Base-by-base conservation (phyloP, 2,797 vertebrate genomes). In the Siniperca undulata region DNA sequence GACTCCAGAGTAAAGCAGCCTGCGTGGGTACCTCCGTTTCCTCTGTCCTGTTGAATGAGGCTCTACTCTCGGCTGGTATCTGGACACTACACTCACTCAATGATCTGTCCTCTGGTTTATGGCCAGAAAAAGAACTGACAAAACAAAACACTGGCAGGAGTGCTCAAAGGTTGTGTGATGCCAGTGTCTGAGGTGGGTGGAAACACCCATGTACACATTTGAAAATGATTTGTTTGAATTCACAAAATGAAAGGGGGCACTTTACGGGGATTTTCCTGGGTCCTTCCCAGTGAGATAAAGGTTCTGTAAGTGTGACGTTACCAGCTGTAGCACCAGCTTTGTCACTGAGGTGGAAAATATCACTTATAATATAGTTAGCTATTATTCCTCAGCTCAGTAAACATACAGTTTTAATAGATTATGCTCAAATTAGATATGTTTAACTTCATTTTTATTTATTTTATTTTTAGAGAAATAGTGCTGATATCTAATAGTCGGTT, bases 91-190 rank as follows among this genome's bases (percentile, higher is more conserved):
- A 74, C 82, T 83, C 84, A 76, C 88, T 85, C 74, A 91, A 85
- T 83, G 86, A 90, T 89, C 85, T 77, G 86, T 90, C 81, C 83
- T 86, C 87, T 90, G 93, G 91, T 82, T 50, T 50, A 42, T 50
- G 27, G 89, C 90, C 85, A 85, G 77, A 75, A 87, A 89, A 65
- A 66, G 70, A 70, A 81, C 71, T 56, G 83, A 88, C 85, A 91
- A 88, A 91, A 89, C 88, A 85, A 75, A 91, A 74, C 71, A 56
- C 88, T 85, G 86, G 85, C 79, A 74, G 75, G 27, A 52, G 64
- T 1, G 60, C 77, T 7, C 65, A 53, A 6, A 34, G 59, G 72
- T 55, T 81, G 67, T 50, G 78, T 42, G 55, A 77, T 59, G 80
- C 61, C 88, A 86, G 76, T 38, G 58, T 80, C 74, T 82, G 83